Base-by-base conservation (phyloP, 2,888 invertebrate genomes). In the Thera britannica region DNA sequence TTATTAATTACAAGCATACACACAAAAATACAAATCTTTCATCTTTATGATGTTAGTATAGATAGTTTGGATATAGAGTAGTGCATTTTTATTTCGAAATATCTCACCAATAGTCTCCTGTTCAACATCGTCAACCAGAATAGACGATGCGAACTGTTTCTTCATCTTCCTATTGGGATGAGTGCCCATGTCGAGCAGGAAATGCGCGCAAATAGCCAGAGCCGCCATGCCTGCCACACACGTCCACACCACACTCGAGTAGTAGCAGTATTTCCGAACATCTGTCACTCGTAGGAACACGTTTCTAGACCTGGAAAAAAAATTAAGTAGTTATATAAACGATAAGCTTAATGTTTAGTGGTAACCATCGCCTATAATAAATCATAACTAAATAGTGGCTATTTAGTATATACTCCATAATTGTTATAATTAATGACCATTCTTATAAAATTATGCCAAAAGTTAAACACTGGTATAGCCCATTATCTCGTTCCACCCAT, bases 181-280 rank as follows among this genome's bases (percentile, higher is more conserved):
- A 3, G 94, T 94, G 12, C 94, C 95, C 57, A 96, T 96, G 80
- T 97, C 97, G 65, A 98, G 92, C 48, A 97, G 95, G 81, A 97
- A 97, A 87, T 98, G 97, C 0, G 97, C 96, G 84, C 97, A 97
- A 58, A 97, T 94, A 0, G 97, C 97, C 80, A 97, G 92, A 0
- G 94, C 94, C 0, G 97, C 95, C 95, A 97, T 96, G 34, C 95
- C 82, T 0, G 95, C 83, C 0, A 97, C 97, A 74, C 95, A 95
- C 4, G 95, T 95, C 97, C 97, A 97, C 0, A 97, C 97, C 77
- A 97, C 97, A 52, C 94, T 94, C 0, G 97, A 97, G 83, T 98
- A 98, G 82, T 97, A 97, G 81, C 97, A 97, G 84, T 97, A 98
- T 89, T 97, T 97, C 70, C 96, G 95, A 0, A 97, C 97, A 87